Evolutionary conservation across 2,113 vertebrate genomes (phyloP), one percentile per base, ranked within the genome.

Genomic region (Hippocampus comes): DNA sequence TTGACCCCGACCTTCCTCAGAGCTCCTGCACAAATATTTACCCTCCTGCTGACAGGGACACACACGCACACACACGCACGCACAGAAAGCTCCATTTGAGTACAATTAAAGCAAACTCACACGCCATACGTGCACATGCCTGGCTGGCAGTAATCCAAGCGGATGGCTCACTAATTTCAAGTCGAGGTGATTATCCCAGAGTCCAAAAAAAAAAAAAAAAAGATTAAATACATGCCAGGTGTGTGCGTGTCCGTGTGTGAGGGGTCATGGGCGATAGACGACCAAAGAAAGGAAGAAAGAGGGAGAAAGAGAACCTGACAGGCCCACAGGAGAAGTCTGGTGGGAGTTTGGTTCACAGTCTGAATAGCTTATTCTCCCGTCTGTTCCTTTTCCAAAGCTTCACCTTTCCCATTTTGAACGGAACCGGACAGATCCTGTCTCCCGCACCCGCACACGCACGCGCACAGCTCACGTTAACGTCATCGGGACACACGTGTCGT

Each of bases 11-110:
- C 90, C 89, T 91, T 89, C 84, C 83, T 76, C 76, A 83, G 89
- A 88, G 86, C 88, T 88, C 86, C 86, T 90, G 87, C 88, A 81
- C 87, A 90, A 91, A 91, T 89, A 91, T 91, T 90, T 89, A 89
- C 86, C 86, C 83, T 89, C 78, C 83, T 18, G 11, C 74, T 86
- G 81, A 87, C 89, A 87, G 79, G 46, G 75, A 63, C 71, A 70
- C 76, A 72, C 75, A 81, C 64, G 65, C 63, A 81, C 77, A 71
- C 67, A 48, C 74, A 11, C 42, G 42, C 42, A 3, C 11, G 42
- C 34, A 38, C 34, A 38, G 57, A 4, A 55, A 80, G 78, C 80
- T 82, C 80, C 81, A 79, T 87, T 87, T 87, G 72, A 80, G 67
- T 48, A 71, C 80, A 88, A 88, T 90, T 87, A 88, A 78, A 80